Evolutionary conservation across 2,888 invertebrate genomes (phyloP).

Genomic region (Eupithecia insigniata): DNA sequence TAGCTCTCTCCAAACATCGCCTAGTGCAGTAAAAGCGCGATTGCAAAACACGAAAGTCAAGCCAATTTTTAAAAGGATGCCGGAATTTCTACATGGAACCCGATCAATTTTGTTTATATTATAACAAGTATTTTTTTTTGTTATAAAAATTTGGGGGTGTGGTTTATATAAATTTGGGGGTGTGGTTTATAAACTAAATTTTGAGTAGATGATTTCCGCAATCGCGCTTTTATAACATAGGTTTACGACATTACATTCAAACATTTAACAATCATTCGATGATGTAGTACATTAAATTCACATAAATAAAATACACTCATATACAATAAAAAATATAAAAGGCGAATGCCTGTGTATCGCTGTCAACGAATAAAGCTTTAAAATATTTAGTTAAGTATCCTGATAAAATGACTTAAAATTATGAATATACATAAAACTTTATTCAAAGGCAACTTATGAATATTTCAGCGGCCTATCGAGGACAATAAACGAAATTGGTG

Average conservation of each 20-base stretch:
- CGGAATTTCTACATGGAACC: slow-evolving; percentile 7
- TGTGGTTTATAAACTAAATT: not conserved
- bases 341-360: slow-evolving; percentile 63
- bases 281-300: slow-evolving; percentile 45
- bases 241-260: slow-evolving; percentile 56
- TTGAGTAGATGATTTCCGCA: slow-evolving; percentile 50
- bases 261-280: slow-evolving; percentile 75
- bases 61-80: slow-evolving; percentile 11
- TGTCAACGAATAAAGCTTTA: slow-evolving; percentile 51
- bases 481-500: slow-evolving; percentile 58
- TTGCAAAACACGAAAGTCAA: slow-evolving; percentile 54
- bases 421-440: slow-evolving; percentile 4
- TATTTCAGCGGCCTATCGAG: slow-evolving; percentile 60
- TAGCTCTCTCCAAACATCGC: slow-evolving; percentile 62
- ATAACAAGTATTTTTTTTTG: not conserved
- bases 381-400: not conserved
- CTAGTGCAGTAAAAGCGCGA: slow-evolving; percentile 64
- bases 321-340: slow-evolving; percentile 66
- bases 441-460: slow-evolving; percentile 38
- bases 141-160: not conserved
- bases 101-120: not conserved
- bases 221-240: slow-evolving; percentile 64
- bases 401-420: not conserved
- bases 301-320: slow-evolving; percentile 65
- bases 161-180: not conserved